Conservation (phyloP, 2,113 vertebrate species). For the Myrmophylax atrothorax region DNA sequence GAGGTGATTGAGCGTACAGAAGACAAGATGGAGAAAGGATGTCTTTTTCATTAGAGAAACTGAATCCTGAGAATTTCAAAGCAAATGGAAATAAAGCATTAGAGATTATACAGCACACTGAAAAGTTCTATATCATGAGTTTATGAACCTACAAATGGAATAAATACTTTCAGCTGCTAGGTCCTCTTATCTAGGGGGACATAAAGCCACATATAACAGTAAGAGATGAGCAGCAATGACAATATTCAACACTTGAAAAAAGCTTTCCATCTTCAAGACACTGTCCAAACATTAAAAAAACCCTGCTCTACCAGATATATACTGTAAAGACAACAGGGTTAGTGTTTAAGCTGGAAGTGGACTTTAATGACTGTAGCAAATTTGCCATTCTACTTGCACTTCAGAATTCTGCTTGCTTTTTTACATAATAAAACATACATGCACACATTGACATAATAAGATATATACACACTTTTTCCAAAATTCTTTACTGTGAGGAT, state of each 20-base stretch:
- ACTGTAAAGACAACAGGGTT: not conserved
- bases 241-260: not conserved
- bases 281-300: not conserved
- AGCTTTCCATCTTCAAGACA: not conserved
- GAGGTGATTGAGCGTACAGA: not conserved
- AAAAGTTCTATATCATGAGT: not conserved
- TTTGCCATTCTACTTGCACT: constrained; percentile 7
- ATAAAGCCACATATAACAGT: not conserved
- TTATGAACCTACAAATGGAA: not conserved
- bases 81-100: not conserved
- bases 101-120: not conserved
- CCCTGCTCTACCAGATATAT: not conserved
- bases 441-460: not conserved
- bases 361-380: not conserved
- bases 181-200: not conserved
- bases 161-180: not conserved
- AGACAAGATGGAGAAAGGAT: not conserved
- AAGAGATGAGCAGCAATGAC: not conserved
- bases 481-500: not conserved
- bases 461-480: not conserved
- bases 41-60: not conserved
- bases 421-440: not conserved
- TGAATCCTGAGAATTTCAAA: not conserved
- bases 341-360: not conserved
- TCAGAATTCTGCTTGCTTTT: not conserved